Evolutionary conservation across 1,140 invertebrate genomes (phyloP).

Genomic region (Drosophila santomea): DNA sequence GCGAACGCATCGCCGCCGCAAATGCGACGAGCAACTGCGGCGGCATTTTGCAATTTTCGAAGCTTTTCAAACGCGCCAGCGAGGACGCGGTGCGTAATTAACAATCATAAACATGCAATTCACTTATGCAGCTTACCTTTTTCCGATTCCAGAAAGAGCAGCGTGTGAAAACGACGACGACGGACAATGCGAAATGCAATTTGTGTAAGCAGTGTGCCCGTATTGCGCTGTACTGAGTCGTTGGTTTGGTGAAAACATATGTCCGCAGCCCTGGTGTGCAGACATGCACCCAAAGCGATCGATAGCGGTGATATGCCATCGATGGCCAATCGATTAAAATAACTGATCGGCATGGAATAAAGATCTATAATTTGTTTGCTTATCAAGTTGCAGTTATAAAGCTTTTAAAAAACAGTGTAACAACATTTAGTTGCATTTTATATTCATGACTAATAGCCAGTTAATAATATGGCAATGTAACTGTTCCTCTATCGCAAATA

Average conservation of each 20-base stretch:
- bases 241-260: constrained; percentile 16
- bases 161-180: constrained; percentile 73
- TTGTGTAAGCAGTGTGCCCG: constrained; percentile 41
- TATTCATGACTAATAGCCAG: too few species aligned
- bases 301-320: background rate
- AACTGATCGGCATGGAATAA: background rate
- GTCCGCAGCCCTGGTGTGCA: background rate
- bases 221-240: background rate
- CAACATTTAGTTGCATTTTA: too few species aligned
- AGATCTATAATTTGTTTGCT: background rate
- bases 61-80: constrained; percentile 7
- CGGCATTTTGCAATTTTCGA: constrained; percentile 59
- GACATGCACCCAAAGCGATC: background rate
- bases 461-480: too few species aligned
- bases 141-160: constrained; percentile 66
- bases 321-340: background rate
- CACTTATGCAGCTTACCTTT: constrained; percentile 63
- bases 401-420: too few species aligned
- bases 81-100: constrained; percentile 21
- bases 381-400: background rate
- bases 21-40: constrained; percentile 54
- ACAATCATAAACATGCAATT: constrained; percentile 24
- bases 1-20: constrained; percentile 47
- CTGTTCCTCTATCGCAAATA: too few species aligned
- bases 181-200: constrained; percentile 76